Base-by-base conservation (phyloP, 2,888 invertebrate genomes). In the Drosophila ochracea region DNA sequence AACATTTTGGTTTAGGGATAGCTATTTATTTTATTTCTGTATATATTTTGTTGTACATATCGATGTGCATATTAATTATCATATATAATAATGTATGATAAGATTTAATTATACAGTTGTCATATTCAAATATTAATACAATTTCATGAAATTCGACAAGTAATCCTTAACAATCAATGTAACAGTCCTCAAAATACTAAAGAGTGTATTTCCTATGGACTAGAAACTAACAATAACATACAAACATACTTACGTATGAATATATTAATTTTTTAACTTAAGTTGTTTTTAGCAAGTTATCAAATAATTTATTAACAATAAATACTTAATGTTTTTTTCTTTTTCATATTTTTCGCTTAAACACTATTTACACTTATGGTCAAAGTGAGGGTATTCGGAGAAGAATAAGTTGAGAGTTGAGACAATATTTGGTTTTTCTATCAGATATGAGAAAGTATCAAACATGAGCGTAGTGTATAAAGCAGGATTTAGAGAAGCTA, bases 131-230 rank as follows among this genome's bases (percentile, higher is more conserved):
- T 59, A 70, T 62, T 58, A 62, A 70, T 76, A 53, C 59, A 55
- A 65, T 28, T 71, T 65, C 41, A 59, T 71, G 77, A 71, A 71
- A 55, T 71, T 65, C 71, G 71, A 68, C 65, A 53, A 39, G 33
- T 68, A 50, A 55, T 76, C 62, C 72, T 68, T 80, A 78, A 70
- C 76, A 75, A 80, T 62, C 76, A 64, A 52, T 78, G 64, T 62
- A 80, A 80, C 81, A 78, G 71, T 76, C 71, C 81, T 68, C 65
- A 71, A 67, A 68, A 71, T 65, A 70, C 64, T 80, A 55, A 54
- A 59, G 33, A 67, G 25, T 49, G 37, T 55, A 49, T 47, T n/a
- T 49, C 53, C 68, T 80, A 72, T 55, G 74, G 83, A 83, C 83
- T 82, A 82, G 82, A 77, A 66, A 63, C 80, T 80, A 82, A 53